Conservation (phyloP, 2,113 vertebrate genomes). For the Pangasianodon gigas region DNA sequence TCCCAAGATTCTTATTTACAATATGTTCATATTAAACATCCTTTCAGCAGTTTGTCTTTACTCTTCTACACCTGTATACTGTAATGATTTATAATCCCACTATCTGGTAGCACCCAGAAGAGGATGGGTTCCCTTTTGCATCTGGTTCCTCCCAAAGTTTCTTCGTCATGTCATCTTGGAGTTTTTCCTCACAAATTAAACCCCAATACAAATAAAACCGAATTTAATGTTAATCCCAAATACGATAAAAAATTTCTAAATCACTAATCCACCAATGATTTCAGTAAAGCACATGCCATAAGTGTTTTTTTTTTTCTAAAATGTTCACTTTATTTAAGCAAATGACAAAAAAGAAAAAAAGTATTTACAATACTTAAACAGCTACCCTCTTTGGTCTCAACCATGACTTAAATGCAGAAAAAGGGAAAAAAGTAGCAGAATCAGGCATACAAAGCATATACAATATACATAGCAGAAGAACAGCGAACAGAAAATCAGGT, state of each 20-base stretch:
- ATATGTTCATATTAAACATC: neutral
- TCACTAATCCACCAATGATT: neutral
- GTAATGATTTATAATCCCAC: neutral
- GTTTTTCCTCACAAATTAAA: neutral
- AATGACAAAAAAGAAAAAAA: constrained; percentile 75
- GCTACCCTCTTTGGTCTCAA: constrained; percentile 92
- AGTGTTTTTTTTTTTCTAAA: constrained; percentile 66
- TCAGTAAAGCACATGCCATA: constrained; percentile 3
- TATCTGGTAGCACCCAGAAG: neutral
- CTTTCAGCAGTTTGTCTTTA: neutral
- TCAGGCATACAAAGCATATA: constrained; percentile 22
- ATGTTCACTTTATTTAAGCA: constrained; percentile 94
- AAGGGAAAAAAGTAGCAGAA: neutral
- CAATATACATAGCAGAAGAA: constrained; percentile 48
- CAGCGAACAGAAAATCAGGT: constrained; percentile 49
- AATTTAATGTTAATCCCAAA: neutral
- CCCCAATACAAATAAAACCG: neutral
- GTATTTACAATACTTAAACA: constrained; percentile 93
- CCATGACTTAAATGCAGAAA: constrained; percentile 59
- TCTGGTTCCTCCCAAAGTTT: neutral
- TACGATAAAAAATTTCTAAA: neutral
- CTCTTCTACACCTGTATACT: neutral
- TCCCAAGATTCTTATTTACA: neutral
- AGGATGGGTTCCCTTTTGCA: neutral
- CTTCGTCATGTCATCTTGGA: neutral